Evolutionary conservation across 2,888 invertebrate species (phyloP).

Genomic region (Tipula vernalis): DNA sequence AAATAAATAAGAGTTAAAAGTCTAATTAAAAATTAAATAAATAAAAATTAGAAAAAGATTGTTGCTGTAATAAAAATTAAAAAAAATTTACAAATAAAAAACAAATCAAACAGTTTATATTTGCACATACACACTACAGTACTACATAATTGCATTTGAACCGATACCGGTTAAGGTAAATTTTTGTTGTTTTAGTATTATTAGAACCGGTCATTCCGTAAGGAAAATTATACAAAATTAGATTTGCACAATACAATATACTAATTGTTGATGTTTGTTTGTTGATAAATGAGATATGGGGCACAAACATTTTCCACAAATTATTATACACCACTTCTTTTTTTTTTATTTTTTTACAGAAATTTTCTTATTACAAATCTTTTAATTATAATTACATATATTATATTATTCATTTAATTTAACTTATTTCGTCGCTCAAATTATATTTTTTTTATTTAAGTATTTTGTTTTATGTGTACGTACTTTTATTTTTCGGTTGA

Average conservation of each 20-base stretch:
- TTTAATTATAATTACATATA: not conserved
- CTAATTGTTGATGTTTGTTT: not conserved
- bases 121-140: not conserved
- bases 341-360: not conserved
- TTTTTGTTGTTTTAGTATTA: not conserved
- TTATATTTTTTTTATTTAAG: not conserved
- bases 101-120: not conserved
- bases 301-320: not conserved
- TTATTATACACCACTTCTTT: not conserved
- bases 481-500: not conserved
- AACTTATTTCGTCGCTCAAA: not conserved
- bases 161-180: not conserved
- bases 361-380: not conserved
- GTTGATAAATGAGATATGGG: not conserved
- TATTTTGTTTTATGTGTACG: not conserved
- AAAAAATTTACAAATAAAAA: not conserved
- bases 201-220: not conserved
- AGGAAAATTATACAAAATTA: not conserved
- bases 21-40: not conserved
- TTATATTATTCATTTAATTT: not conserved
- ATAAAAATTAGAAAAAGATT: not conserved
- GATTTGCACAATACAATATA: conserved; percentile 4
- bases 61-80: not conserved
- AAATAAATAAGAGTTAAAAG: not conserved
- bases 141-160: not conserved